Conservation (phyloP, 2,113 vertebrate genomes). For the Rostratula benghalensis region DNA sequence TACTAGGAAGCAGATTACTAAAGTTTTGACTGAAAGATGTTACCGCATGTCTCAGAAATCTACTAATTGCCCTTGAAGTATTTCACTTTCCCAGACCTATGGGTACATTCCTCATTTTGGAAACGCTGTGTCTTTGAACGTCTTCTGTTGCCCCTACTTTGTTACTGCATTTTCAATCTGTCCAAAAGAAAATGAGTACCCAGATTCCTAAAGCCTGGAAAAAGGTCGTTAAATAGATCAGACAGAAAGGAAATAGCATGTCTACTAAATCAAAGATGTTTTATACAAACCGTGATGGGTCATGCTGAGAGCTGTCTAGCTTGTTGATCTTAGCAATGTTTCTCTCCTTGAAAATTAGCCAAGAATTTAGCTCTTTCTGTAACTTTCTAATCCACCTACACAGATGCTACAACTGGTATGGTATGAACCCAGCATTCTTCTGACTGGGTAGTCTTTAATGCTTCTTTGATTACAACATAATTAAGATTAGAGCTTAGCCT, state of each 20-base stretch:
- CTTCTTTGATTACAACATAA: background rate
- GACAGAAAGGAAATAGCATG: slow-evolving; percentile 10
- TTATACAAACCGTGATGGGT: slow-evolving; percentile 33
- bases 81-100: background rate
- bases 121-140: background rate
- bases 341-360: slow-evolving; percentile 32
- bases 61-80: background rate
- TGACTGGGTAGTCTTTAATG: background rate
- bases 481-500: background rate
- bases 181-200: background rate
- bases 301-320: slow-evolving; percentile 34
- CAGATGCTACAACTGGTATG: background rate
- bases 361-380: slow-evolving; percentile 41
- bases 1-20: background rate
- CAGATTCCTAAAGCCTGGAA: slow-evolving; percentile 19
- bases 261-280: slow-evolving; percentile 42
- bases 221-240: slow-evolving; percentile 33
- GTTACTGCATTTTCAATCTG: background rate
- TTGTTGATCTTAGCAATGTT: slow-evolving; percentile 39
- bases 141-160: background rate
- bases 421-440: background rate
- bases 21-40: background rate
- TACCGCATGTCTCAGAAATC: slow-evolving; percentile 6
- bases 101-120: background rate
- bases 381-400: slow-evolving; percentile 42